These are phyloP conservation scores for Mystacornis crossleyi DNA, from an alignment of 2,113 vertebrate species.

Conservation along the genomic window DNA sequence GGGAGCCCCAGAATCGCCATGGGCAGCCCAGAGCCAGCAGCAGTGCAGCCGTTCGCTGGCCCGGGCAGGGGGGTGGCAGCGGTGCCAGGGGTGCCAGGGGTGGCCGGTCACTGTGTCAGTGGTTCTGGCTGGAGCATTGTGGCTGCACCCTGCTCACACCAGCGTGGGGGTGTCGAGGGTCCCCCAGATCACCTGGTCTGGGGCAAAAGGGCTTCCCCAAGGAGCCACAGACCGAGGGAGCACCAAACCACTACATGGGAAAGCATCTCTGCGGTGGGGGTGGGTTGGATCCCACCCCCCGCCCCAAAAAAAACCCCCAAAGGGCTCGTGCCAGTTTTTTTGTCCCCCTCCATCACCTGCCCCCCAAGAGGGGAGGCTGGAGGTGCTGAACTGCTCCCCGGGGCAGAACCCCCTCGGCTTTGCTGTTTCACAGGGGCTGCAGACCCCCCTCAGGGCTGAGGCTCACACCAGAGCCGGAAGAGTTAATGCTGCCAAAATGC, in stretches of 20 bases:
- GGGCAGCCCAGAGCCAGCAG: neutral
- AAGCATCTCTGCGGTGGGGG: fast-evolving
- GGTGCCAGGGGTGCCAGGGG: neutral
- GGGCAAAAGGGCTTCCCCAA: neutral
- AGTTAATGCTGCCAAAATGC: slow-evolving; percentile 23
- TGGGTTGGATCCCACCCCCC: fast-evolving
- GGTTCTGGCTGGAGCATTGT: neutral
- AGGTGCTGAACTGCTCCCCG: neutral
- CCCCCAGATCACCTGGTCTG: fast-evolving
- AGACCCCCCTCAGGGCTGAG: neutral
- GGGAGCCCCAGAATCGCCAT: fast-evolving
- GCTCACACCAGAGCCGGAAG: neutral
- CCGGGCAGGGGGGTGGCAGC: fast-evolving
- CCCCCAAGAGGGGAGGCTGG: neutral
- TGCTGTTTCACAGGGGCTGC: neutral
- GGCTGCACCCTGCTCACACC: neutral
- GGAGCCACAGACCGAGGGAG: fast-evolving
- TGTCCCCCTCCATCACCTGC: neutral
- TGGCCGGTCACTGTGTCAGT: fast-evolving
- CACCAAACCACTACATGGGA: fast-evolving
- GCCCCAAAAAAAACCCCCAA: neutral
- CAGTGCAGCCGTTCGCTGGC: fast-evolving
- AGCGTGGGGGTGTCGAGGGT: fast-evolving
- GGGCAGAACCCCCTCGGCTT: neutral
- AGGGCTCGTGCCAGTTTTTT: fast-evolving